Base-by-base conservation (phyloP, 2,797 vertebrate species). In the Phoxinus dragarum region DNA sequence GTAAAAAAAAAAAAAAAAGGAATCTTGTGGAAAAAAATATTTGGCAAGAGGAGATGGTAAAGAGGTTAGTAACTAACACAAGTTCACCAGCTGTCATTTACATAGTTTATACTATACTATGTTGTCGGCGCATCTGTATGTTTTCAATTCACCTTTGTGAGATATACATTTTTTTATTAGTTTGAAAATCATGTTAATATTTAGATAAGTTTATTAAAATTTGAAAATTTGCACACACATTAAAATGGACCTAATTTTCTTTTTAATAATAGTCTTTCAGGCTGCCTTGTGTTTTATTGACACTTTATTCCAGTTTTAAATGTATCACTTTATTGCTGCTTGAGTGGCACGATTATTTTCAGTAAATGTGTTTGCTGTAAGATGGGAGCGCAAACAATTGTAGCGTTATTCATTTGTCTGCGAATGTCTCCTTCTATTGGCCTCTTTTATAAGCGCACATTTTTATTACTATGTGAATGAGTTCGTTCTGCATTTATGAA, bases 371-470 rank as follows among this genome's bases (percentile, higher is more conserved):
- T 49, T 44, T 80, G 11, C 64, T 68, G 42, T n/a, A 23, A 23
- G 38, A 79, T 31, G 56, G 56, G 36, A 31, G 17, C 1, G 11
- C 27, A 31, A 81, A 81, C 44, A 17, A 38, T 2, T 54, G 67
- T 59, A 31, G 56, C 42, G 49, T 67, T 67, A 27, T 38, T 68
- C 3, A 16, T 67, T 67, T 52, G 78, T 84, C 10, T 73, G 69
- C 59, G 6, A 54, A 36, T 74, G 68, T 79, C 59, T 40, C 68
- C 86, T 74, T 75, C 67, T 84, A 68, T 42, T 81, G 67, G 61
- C 27, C 4, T 38, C 2, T 17, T 38, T 47, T 44, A 23, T 81
- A 84, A 71, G 38, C 23, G 38, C 73, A 61, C 0, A 2, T 12
- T 23, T 31, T 10, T 54, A 42, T 64, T 38, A 14, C 38, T 72